Conservation (phyloP, 2,797 vertebrate genomes). For the Crax fasciolata region DNA sequence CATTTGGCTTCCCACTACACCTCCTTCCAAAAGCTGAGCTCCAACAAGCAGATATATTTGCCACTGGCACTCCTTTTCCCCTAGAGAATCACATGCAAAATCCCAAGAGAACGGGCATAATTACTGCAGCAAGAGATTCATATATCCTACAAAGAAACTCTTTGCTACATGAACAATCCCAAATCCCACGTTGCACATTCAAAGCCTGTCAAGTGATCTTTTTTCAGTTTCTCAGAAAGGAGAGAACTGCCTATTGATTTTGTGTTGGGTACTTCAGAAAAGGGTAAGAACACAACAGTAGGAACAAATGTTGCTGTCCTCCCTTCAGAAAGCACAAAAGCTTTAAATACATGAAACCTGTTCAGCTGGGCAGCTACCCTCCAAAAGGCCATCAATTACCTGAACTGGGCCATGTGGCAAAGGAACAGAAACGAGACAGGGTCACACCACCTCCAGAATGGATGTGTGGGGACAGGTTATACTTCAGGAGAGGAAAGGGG, state of each 20-base stretch:
- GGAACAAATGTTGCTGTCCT: background rate
- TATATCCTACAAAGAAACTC: background rate
- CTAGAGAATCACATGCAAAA: background rate
- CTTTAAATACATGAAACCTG: slow-evolving; percentile 4
- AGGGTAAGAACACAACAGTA: background rate
- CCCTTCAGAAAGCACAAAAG: slow-evolving; percentile 35
- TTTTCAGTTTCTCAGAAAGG: slow-evolving; percentile 16
- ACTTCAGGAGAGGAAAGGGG: background rate
- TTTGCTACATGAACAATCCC: background rate
- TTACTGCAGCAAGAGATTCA: background rate
- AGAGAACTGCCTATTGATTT: slow-evolving; percentile 29
- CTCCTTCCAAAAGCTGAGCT: background rate
- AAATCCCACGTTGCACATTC: background rate
- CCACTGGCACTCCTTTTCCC: background rate
- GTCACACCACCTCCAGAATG: slow-evolving; percentile 5
- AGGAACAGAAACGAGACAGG: background rate
- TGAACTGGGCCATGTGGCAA: background rate
- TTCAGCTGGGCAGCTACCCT: background rate
- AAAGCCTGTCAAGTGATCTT: background rate
- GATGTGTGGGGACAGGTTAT: background rate
- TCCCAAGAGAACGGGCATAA: background rate
- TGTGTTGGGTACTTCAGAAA: slow-evolving; percentile 20
- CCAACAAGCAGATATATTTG: background rate
- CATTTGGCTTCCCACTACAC: background rate
- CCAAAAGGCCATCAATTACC: slow-evolving; percentile 45